Evolutionary conservation across 2,797 vertebrate species (phyloP).

Genomic region (Rhinichthys osculus): DNA sequence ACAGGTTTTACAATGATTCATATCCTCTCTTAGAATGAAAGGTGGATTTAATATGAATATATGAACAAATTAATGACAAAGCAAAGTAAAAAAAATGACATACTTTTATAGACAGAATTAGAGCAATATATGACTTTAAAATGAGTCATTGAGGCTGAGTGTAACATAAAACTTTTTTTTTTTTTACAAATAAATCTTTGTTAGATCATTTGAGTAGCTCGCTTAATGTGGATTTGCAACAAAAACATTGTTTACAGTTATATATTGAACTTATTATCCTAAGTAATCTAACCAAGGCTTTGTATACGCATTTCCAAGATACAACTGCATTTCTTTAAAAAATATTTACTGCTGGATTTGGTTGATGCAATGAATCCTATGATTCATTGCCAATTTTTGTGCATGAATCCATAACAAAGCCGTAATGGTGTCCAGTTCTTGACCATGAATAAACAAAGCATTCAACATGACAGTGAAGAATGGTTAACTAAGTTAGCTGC

Average conservation of each 20-base stretch:
- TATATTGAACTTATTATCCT: background rate
- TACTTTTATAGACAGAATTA: background rate
- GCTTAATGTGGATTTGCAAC: background rate
- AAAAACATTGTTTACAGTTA: background rate
- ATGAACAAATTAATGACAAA: background rate
- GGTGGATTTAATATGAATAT: background rate
- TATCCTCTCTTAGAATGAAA: background rate
- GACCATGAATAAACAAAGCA: background rate
- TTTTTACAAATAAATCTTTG: background rate
- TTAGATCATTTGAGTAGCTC: background rate
- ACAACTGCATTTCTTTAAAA: background rate
- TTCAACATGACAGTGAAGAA: background rate
- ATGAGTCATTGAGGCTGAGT: background rate
- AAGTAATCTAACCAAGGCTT: background rate
- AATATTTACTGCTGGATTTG: background rate
- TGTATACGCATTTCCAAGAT: background rate
- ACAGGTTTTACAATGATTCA: slow-evolving; percentile 12
- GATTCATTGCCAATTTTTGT: slow-evolving; percentile 4
- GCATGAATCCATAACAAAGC: slow-evolving; percentile 1
- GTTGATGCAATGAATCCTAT: background rate
- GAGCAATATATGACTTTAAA: background rate
- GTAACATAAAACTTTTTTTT: background rate
- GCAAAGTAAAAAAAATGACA: background rate
- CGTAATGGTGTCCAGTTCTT: background rate
- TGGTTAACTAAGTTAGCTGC: background rate